Conservation (phyloP, 1,140 invertebrate species). For the Stegodyphus dumicola region DNA sequence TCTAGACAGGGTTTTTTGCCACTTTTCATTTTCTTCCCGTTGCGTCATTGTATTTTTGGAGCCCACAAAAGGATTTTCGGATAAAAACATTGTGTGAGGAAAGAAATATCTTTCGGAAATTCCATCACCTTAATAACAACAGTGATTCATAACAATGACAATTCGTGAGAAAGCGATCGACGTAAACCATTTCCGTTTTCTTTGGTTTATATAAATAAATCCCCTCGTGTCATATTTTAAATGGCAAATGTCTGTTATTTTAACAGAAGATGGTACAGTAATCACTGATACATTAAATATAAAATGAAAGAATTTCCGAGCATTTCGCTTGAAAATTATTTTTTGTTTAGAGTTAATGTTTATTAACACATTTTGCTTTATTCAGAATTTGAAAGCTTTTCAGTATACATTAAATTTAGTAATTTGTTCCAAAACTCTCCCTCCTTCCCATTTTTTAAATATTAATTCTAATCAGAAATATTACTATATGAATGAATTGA, state of each 20-base stretch:
- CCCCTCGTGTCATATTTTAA: neutral
- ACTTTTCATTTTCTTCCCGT: constrained; percentile 32
- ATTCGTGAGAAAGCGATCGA: constrained; percentile 21
- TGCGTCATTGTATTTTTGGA: constrained; percentile 14
- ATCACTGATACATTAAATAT: too few species aligned
- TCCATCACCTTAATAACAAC: constrained; percentile 46
- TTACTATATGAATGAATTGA: too few species aligned
- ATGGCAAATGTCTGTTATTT: neutral
- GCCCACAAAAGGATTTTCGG: constrained; percentile 10
- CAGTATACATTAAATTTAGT: too few species aligned
- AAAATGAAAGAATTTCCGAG: too few species aligned
- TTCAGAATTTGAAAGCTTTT: too few species aligned
- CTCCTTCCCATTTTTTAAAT: too few species aligned
- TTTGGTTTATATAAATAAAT: neutral
- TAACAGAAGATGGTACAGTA: too few species aligned
- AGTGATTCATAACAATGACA: constrained; percentile 44
- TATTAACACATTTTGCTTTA: too few species aligned
- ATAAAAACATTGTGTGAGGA: constrained; percentile 11
- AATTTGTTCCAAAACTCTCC: too few species aligned
- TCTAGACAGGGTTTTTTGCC: constrained; percentile 3
- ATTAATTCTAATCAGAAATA: too few species aligned
- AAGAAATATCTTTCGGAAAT: constrained; percentile 26
- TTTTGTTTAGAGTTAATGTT: too few species aligned
- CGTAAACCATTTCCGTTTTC: neutral
- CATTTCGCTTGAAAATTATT: too few species aligned